A percentile compares a stretch with the other conserved stretches of the same genome.
Conservation (phyloP, 1,140 invertebrate genomes). For the Hesperophylax magnus region DNA sequence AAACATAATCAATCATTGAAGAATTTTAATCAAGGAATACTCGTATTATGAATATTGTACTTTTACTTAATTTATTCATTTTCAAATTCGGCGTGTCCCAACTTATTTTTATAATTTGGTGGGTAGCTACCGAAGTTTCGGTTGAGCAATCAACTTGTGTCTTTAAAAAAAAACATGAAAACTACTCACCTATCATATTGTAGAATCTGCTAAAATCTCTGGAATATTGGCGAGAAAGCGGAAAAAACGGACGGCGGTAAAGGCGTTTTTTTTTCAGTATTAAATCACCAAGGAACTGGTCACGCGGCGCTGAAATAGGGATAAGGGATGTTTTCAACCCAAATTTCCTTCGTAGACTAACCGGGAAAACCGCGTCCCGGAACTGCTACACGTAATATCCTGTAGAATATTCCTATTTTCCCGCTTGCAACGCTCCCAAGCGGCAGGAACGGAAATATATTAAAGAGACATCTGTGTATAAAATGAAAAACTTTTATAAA, state of each 20-base stretch:
- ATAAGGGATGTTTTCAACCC: slow-evolving; percentile 31
- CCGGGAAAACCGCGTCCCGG: slow-evolving; percentile 27
- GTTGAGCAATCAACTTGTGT: not conserved
- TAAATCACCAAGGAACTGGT: not conserved
- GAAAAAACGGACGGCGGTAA: not conserved
- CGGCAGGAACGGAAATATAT: not conserved
- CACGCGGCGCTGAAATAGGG: not conserved
- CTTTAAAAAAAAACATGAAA: slow-evolving; percentile 16
- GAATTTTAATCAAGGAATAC: too few relatives aligned
- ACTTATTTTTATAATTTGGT: not conserved
- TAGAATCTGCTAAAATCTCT: not conserved
- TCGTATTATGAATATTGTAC: too few relatives aligned
- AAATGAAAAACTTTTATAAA: not conserved
- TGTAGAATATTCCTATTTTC: slow-evolving; percentile 20
- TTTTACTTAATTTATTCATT: not conserved
- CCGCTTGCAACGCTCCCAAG: not conserved
- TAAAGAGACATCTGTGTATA: not conserved
- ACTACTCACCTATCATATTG: slow-evolving; percentile 32
- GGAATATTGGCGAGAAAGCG: slow-evolving; percentile 11
- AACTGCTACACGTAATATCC: slow-evolving; percentile 27
- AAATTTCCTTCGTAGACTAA: slow-evolving; percentile 31
- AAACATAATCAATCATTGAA: too few relatives aligned
- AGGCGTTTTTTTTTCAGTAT: not conserved
- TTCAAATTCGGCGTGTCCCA: not conserved
- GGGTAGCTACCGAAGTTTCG: slow-evolving; percentile 11